Percentiles rank a stretch among this genome's conserved stretches.
phyloP scores from a whole-genome alignment of 2,113 vertebrate species.

The Pardalotus punctatus region DNA sequence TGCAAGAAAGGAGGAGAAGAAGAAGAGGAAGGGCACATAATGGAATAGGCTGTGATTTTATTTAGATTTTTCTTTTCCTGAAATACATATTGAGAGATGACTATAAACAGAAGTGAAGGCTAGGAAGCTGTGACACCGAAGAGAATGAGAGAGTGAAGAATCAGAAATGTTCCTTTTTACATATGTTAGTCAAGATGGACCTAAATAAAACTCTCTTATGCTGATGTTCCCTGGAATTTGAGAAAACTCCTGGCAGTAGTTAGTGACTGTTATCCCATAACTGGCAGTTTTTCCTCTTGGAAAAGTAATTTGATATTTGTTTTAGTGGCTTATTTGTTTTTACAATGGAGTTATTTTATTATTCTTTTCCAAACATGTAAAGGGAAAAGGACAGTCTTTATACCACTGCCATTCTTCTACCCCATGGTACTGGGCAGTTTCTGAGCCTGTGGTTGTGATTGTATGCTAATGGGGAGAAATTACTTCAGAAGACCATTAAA shows the following conservation, averaged over 20 bases:
- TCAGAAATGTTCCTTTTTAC: neutral
- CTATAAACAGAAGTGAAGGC: slow-evolving; percentile 73
- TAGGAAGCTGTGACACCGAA: slow-evolving; percentile 68
- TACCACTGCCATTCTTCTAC: neutral
- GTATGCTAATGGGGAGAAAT: neutral
- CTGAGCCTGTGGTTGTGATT: neutral
- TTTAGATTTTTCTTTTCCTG: slow-evolving; percentile 68
- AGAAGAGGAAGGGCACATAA: slow-evolving; percentile 73
- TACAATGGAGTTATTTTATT: neutral
- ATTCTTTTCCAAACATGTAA: neutral
- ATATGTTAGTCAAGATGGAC: neutral
- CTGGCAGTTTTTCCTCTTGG: neutral
- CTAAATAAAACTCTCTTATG: neutral
- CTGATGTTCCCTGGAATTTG: neutral
- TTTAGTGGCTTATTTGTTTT: slow-evolving; percentile 1
- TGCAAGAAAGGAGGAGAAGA: slow-evolving; percentile 64
- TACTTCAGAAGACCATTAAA: neutral
- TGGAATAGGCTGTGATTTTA: slow-evolving; percentile 76
- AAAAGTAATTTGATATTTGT: neutral
- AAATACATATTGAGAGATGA: slow-evolving; percentile 70
- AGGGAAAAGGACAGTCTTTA: neutral
- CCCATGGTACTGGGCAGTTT: neutral
- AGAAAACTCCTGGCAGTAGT: neutral
- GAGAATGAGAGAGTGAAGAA: slow-evolving; percentile 56
- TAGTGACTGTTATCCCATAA: neutral